Conservation (phyloP, 2,888 invertebrate species). For the Ophion costatus region DNA sequence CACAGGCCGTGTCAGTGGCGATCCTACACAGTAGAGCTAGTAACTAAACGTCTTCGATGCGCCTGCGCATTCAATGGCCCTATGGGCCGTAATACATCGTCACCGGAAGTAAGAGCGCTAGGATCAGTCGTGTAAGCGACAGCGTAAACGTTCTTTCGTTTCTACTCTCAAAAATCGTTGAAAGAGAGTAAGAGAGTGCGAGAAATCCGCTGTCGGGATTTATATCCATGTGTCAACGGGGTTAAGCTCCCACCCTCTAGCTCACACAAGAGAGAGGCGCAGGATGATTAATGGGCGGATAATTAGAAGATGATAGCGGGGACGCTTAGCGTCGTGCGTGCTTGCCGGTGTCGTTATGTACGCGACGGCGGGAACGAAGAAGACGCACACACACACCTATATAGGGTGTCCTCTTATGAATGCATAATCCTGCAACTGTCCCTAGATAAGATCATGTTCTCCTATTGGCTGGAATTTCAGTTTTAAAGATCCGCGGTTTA, state of each 20-base stretch:
- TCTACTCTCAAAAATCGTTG: neutral
- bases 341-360: slow-evolving; percentile 60
- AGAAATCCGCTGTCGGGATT: slow-evolving; percentile 44
- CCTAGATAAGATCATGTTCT: too few species aligned
- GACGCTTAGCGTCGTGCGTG: slow-evolving; percentile 70
- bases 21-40: too few species aligned
- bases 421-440: too few species aligned
- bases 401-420: too few species aligned
- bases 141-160: neutral
- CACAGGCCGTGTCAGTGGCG: too few species aligned
- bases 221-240: slow-evolving; percentile 60
- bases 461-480: too few species aligned
- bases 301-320: slow-evolving; percentile 80
- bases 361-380: slow-evolving; percentile 1
- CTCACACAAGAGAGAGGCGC: slow-evolving; percentile 18
- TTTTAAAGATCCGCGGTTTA: too few species aligned
- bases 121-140: neutral
- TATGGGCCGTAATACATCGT: neutral
- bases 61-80: too few species aligned
- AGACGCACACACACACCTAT: neutral
- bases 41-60: too few species aligned
- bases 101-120: slow-evolving; percentile 3
- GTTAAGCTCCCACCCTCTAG: slow-evolving; percentile 40
- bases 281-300: slow-evolving; percentile 81
- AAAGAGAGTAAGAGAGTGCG: slow-evolving; percentile 31